Conservation (phyloP, 2,797 vertebrate genomes). For the Anomalospiza imberbis region DNA sequence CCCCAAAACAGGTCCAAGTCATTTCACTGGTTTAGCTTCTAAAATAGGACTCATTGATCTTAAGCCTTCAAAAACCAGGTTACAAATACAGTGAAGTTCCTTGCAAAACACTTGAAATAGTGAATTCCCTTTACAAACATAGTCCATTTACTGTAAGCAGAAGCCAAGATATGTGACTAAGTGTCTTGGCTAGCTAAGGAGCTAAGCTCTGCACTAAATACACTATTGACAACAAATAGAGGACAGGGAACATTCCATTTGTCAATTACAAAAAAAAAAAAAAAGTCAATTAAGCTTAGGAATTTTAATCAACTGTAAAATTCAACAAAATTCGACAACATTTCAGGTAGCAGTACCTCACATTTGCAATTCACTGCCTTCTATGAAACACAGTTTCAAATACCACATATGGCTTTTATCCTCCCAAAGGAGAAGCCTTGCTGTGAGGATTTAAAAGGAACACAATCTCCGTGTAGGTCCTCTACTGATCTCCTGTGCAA, state of each 20-base stretch:
- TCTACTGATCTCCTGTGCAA: neutral
- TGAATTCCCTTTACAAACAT: slow-evolving; percentile 69
- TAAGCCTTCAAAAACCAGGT: slow-evolving; percentile 68
- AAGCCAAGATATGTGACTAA: slow-evolving; percentile 60
- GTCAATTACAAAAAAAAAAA: neutral
- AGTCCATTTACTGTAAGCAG: slow-evolving; percentile 76
- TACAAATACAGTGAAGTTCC: slow-evolving; percentile 69
- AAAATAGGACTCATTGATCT: slow-evolving; percentile 70
- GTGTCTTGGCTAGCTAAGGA: slow-evolving; percentile 9
- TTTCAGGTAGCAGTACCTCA: slow-evolving; percentile 19
- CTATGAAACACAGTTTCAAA: slow-evolving; percentile 54
- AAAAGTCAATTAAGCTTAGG: neutral
- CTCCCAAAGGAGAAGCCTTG: slow-evolving; percentile 9
- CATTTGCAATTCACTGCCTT: neutral
- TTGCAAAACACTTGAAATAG: slow-evolving; percentile 72
- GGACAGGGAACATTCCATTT: slow-evolving; percentile 17
- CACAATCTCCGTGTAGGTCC: neutral
- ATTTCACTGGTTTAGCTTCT: slow-evolving; percentile 71
- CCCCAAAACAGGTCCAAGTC: slow-evolving; percentile 67
- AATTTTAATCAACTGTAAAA: neutral
- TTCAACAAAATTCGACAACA: neutral
- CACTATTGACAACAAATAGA: neutral
- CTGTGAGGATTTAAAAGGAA: slow-evolving; percentile 14
- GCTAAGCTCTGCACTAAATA: slow-evolving; percentile 11
- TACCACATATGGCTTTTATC: neutral